A percentile compares a stretch with the other conserved stretches of the same genome.
These are phyloP conservation scores for Andricus grossulariae DNA, from an alignment of 1,140 invertebrate genomes.

Conservation along the genomic window DNA sequence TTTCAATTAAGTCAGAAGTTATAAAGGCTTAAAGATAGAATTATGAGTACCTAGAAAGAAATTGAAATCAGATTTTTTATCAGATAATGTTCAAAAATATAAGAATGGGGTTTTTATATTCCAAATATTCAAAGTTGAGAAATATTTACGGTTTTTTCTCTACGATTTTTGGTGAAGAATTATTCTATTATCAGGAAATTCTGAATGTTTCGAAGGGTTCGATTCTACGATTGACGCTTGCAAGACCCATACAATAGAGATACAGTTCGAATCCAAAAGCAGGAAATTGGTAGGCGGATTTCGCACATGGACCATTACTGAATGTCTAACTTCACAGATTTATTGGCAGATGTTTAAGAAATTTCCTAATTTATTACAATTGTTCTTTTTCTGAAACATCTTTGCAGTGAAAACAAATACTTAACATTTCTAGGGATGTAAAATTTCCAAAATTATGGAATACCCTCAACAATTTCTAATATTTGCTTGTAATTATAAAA, in stretches of 20 bases:
- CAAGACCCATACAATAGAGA: slow-evolving; percentile 47
- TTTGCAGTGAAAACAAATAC: too few species aligned
- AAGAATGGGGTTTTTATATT: neutral
- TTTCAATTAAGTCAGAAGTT: too few species aligned
- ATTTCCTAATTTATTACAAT: neutral
- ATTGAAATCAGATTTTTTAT: too few species aligned
- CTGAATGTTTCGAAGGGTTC: slow-evolving; percentile 6
- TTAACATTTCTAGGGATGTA: too few species aligned
- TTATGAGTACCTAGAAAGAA: too few species aligned
- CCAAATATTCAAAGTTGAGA: slow-evolving; percentile 5
- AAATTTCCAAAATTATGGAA: too few species aligned
- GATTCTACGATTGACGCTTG: slow-evolving; percentile 49
- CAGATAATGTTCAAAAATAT: too few species aligned
- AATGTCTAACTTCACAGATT: neutral
- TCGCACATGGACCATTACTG: slow-evolving; percentile 46
- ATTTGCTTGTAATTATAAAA: too few species aligned
- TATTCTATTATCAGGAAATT: slow-evolving; percentile 34
- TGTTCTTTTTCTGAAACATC: neutral
- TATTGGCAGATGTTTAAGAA: neutral
- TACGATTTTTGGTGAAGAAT: slow-evolving; percentile 20
- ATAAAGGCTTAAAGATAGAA: too few species aligned
- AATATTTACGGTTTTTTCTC: slow-evolving; percentile 32
- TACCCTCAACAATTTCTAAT: too few species aligned
- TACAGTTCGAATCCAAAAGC: slow-evolving; percentile 42
- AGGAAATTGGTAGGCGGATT: slow-evolving; percentile 58